phyloP scores from a whole-genome alignment of 2,888 invertebrate species.

The Coelopa pilipes region DNA sequence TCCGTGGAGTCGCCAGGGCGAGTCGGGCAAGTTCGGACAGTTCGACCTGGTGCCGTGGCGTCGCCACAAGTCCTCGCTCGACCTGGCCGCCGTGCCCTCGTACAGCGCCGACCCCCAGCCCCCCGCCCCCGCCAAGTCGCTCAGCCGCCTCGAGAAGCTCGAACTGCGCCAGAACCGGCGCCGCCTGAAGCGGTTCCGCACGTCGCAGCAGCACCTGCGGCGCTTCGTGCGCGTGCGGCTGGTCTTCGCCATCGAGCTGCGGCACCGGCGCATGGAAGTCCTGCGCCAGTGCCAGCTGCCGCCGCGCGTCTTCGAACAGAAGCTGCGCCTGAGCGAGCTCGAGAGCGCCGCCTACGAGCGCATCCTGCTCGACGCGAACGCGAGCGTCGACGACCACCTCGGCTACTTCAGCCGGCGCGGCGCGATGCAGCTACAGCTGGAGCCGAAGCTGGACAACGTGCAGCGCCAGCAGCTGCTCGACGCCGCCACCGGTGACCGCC shows the following conservation, averaged over 20 bases:
- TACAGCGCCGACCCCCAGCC: constrained; percentile 50
- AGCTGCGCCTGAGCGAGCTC: constrained; percentile 52
- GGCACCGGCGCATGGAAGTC: constrained; percentile 66
- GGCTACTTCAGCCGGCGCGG: constrained; percentile 60
- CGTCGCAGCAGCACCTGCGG: constrained; percentile 51
- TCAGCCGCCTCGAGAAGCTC: constrained; percentile 58
- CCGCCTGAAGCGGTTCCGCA: constrained; percentile 60
- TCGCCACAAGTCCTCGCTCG: constrained; percentile 55
- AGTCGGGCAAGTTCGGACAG: constrained; percentile 56
- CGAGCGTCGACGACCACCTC: constrained; percentile 59
- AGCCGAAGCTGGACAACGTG: constrained; percentile 23
- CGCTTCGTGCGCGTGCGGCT: constrained; percentile 75
- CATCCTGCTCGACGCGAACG: constrained; percentile 54
- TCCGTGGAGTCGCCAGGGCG: constrained; percentile 58
- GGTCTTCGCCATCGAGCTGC: constrained; percentile 75
- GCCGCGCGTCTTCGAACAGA: constrained; percentile 59
- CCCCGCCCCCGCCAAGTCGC: constrained; percentile 45
- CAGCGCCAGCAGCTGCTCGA: constrained; percentile 23
- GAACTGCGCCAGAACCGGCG: constrained; percentile 62
- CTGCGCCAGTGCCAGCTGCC: constrained; percentile 57
- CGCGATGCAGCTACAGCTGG: constrained; percentile 9
- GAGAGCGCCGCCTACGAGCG: constrained; percentile 59
- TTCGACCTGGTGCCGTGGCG: constrained; percentile 66
- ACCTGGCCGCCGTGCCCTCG: constrained; percentile 54
- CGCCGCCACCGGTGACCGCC: not conserved